Conservation (phyloP, 2,797 vertebrate genomes). For the Pteronotus mesoamericanus region DNA sequence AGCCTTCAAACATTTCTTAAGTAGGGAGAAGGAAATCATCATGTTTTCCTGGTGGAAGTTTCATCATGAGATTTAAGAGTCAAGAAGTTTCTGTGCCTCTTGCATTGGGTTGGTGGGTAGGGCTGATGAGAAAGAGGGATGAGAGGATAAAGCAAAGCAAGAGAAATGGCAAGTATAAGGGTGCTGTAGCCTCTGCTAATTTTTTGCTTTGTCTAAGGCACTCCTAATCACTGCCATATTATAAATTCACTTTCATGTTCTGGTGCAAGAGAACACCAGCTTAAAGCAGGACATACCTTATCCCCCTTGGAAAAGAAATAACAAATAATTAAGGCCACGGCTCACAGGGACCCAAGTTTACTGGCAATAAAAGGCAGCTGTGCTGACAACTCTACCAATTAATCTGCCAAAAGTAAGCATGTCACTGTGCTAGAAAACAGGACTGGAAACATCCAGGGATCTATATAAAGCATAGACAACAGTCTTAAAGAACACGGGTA, state of each 20-base stretch:
- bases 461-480: not conserved
- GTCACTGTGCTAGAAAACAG: conserved; percentile 40
- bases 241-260: conserved; percentile 11
- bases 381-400: conserved; percentile 43
- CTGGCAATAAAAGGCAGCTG: conserved; percentile 68
- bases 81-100: conserved; percentile 10
- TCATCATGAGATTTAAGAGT: not conserved
- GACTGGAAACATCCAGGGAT: not conserved
- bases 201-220: not conserved
- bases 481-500: not conserved
- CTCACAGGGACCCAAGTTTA: conserved; percentile 54
- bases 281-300: conserved; percentile 40
- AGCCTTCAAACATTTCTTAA: not conserved
- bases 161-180: not conserved
- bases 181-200: not conserved
- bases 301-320: conserved; percentile 2
- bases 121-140: not conserved
- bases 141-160: not conserved
- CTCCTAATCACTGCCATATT: not conserved
- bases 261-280: fast-evolving
- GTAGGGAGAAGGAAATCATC: not conserved
- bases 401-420: conserved; percentile 52
- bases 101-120: not conserved
- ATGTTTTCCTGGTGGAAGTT: not conserved
- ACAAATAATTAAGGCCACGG: conserved; percentile 63